Base-by-base conservation (phyloP, 2,888 invertebrate genomes). In the Caenorhabditis parvicauda region DNA sequence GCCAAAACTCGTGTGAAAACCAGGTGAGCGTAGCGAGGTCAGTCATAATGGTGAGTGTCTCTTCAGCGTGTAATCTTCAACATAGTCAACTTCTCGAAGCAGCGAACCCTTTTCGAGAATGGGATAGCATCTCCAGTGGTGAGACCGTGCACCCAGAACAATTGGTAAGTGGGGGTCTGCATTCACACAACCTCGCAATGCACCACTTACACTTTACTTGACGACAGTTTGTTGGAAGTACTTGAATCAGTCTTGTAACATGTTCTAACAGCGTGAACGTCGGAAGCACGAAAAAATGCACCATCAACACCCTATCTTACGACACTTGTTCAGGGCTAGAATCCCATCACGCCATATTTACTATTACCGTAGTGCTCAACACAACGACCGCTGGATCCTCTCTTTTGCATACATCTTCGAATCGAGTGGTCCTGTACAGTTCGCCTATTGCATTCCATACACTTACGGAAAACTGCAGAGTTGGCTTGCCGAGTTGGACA, bases 331-430 rank as follows among this genome's bases (percentile, higher is more conserved):
- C 79, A 89, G 89, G 89, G 89, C 88, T 80, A 85, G 91, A 39
- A 86, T 91, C 65, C 88, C 89, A n/a, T 87, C 89, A 64, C 87
- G 89, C 42, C 86, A 91, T 81, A 89, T 94, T 0, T 95, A 91
- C 83, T 95, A 92, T 82, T 92, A 94, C 84, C 88, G 89, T 70
- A 95, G 94, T 1, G 85, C 89, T 9, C 87, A 88, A 59, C 95
- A 98, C 83, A 89, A 90, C 56, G 88, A 89, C 47, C 90, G 94
- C 73, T 91, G 92, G 82, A 89, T 96, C 28, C 86, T 96, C 59
- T 93, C 92, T 77, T 89, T 96, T 81, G 89, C 91, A 0, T 95
- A 95, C 82, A 89, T 89, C 24, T 96, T 98, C 81, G 95, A 95
- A 82, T 88, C 88, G 53, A 93, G 49, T 2, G 94, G 95, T 78